A percentile compares a stretch with the other conserved stretches of the same genome.
These are phyloP conservation scores for Mus pahari DNA, from an alignment of 2,113 vertebrate species.

Conservation along the genomic window DNA sequence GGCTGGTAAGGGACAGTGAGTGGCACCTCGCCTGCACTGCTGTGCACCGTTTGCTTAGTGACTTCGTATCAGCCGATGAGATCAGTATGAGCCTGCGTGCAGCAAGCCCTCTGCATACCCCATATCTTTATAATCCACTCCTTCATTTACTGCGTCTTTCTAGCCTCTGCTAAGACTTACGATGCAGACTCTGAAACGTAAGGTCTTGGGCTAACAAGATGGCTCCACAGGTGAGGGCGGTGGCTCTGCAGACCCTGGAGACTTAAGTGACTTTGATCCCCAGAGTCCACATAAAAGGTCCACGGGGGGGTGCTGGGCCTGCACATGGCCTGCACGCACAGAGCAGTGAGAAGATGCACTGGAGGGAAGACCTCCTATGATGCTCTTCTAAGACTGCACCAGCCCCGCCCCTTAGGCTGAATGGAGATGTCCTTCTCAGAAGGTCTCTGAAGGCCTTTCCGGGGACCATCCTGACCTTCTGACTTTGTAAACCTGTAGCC, in stretches of 20 bases:
- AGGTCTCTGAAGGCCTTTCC: neutral
- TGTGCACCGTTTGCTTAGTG: neutral
- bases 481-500: neutral
- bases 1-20: neutral
- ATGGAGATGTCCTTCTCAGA: no score
- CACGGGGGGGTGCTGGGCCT: no score
- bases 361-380: neutral
- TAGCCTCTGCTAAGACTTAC: neutral
- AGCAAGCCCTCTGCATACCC: neutral
- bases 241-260: neutral
- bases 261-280: no score
- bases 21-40: neutral
- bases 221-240: no score
- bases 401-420: neutral
- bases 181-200: neutral
- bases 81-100: neutral
- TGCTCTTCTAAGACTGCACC: neutral
- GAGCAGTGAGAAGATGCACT: neutral
- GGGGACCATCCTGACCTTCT: neutral
- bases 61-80: conserved; percentile 11
- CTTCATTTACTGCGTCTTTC: neutral
- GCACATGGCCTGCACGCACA: no score
- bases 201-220: no score
- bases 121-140: neutral
- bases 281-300: neutral